These are phyloP conservation scores for Dysdera silvatica DNA, from an alignment of 1,140 invertebrate genomes.

Conservation along the genomic window DNA sequence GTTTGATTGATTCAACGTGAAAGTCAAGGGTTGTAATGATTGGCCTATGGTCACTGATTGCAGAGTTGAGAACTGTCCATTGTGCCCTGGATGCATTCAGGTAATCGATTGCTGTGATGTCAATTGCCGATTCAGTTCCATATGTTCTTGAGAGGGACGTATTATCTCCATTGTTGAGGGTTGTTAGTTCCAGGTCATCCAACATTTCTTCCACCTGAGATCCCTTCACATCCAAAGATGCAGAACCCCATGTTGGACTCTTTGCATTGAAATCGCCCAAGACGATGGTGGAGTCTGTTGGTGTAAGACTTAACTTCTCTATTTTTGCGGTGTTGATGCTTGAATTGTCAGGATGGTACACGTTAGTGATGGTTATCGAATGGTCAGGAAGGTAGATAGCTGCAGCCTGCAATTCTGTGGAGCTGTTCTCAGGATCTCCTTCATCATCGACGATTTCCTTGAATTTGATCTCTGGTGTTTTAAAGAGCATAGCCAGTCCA, in stretches of 20 bases:
- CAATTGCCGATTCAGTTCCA: neutral
- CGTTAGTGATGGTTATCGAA: too few relatives aligned
- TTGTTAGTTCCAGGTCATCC: neutral
- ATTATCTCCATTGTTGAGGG: neutral
- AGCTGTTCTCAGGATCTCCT: too few relatives aligned
- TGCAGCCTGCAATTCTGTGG: too few relatives aligned
- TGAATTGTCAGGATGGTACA: too few relatives aligned
- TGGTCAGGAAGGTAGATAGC: too few relatives aligned
- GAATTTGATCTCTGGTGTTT: too few relatives aligned
- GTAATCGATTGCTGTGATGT: neutral
- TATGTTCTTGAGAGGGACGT: neutral
- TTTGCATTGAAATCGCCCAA: too few relatives aligned
- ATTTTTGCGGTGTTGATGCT: too few relatives aligned
- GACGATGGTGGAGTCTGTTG: too few relatives aligned
- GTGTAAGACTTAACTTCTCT: too few relatives aligned
- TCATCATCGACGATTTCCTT: too few relatives aligned
- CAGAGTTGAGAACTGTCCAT: neutral
- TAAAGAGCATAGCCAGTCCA: too few relatives aligned
- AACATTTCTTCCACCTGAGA: neutral
- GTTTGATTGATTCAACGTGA: neutral
- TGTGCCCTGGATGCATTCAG: neutral
- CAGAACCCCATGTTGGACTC: neutral
- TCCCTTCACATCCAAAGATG: neutral
- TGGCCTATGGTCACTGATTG: neutral
- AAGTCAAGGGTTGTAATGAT: neutral